Evolutionary conservation across 2,113 vertebrate species (phyloP), one percentile per base, ranked within the genome.

Genomic region (Reinhardtius hippoglossoides): DNA sequence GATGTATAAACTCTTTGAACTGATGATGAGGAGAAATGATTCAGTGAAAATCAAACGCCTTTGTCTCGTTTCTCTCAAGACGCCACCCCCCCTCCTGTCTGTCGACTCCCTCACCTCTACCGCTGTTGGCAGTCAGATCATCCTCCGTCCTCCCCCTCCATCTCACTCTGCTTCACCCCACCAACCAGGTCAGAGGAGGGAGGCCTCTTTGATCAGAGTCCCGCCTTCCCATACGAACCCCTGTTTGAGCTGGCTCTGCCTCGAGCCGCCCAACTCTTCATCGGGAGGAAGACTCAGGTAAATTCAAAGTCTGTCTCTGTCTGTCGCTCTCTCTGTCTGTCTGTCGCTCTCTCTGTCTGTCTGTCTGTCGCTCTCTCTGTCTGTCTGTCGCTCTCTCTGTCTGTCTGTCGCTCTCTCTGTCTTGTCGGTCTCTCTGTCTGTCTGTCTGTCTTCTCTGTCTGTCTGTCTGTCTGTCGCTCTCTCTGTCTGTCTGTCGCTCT

Each of bases 191-290:
- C 59, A 27, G 82, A 77, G 61, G 76, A 77, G 20, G 21, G 37
- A 48, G 67, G 13, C 13, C 27, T 20, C 40, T 12, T 42, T 12
- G 40, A 42, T 13, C 40, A 42, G 40, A 42, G 40, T 42, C 27
- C 52, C 1, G 20, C 52, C 69, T 56, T n/a, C 70, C 89, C 91
- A 0, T 98, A 98, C 0, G 97, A 98, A 71, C 90, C 95, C 55
- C 96, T 99, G 87, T 99, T 98, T 60, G 96, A 97, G 89, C 93
- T 97, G 60, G 95, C 97, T 0, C 90, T 98, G 90, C 97, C 98
- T 69, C 97, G 94, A 88, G 96, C 96, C 3, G 96, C 97, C 82
- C 89, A 91, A 80, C 94, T 96, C 66, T 97, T 97, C 68, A 90
- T 98, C 85, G 91, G 92, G 82, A 96, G 86, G 80, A 97, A 95